Percentiles rank a stretch among this genome's conserved stretches.
Evolutionary conservation across 2,888 invertebrate species (phyloP).

Genomic region (Drosophila algonquin): DNA sequence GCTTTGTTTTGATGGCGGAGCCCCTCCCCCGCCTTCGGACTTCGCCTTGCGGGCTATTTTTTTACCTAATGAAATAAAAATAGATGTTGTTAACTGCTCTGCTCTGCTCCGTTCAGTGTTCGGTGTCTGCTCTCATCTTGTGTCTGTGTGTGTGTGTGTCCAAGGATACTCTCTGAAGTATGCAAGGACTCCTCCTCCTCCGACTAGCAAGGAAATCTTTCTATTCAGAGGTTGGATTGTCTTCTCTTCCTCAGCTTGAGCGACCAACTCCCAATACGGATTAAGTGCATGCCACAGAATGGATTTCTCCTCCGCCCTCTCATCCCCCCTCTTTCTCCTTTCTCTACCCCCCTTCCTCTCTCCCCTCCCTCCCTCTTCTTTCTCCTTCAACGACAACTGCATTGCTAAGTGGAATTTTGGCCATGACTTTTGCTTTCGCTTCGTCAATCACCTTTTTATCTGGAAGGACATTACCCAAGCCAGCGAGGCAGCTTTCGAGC

Average conservation of each 20-base stretch:
- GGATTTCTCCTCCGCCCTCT: conserved; percentile 8
- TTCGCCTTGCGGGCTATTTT: conserved; percentile 66
- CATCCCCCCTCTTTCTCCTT: neutral
- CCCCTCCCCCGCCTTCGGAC: conserved; percentile 21
- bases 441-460: conserved; percentile 78
- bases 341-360: neutral
- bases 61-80: conserved; percentile 77
- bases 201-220: neutral
- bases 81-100: conserved; percentile 56
- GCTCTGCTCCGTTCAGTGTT: conserved; percentile 11
- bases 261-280: conserved; percentile 40
- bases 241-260: neutral
- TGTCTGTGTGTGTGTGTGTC: neutral
- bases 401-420: conserved; percentile 68
- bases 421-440: conserved; percentile 77
- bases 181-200: neutral
- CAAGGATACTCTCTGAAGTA: neutral
- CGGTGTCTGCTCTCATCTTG: neutral
- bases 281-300: conserved; percentile 42
- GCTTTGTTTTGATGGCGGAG: conserved; percentile 41
- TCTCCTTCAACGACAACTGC: conserved; percentile 58
- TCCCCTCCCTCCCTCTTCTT: neutral
- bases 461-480: conserved; percentile 71
- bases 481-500: conserved; percentile 48
- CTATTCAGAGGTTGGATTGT: conserved; percentile 16